These are phyloP conservation scores for Stomorhina lunata DNA, from an alignment of 2,888 invertebrate genomes.

Conservation along the genomic window DNA sequence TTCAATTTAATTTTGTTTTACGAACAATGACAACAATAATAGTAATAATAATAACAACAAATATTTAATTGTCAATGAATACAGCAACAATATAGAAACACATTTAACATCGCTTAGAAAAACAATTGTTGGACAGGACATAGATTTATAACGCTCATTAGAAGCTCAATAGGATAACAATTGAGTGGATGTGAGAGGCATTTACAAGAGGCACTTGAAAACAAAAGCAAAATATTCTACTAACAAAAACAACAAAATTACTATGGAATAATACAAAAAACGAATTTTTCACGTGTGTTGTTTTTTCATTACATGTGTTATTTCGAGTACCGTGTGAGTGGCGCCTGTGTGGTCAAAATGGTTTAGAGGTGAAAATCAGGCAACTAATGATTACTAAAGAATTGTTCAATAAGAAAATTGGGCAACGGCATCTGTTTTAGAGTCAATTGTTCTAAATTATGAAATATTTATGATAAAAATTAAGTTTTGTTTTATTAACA, in stretches of 20 bases:
- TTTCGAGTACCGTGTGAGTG: constrained; percentile 40
- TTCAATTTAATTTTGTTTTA: constrained; percentile 46
- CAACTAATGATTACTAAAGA: constrained; percentile 37
- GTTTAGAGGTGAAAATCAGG: constrained; percentile 44
- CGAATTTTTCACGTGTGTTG: constrained; percentile 7
- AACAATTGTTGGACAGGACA: constrained; percentile 54
- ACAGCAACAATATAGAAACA: constrained; percentile 13
- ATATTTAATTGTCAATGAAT: constrained; percentile 65
- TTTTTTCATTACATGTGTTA: constrained; percentile 19
- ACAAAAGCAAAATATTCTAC: constrained; percentile 7
- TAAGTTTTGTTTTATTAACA: constrained; percentile 8
- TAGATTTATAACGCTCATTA: constrained; percentile 68
- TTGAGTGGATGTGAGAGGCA: constrained; percentile 57
- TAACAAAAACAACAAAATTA: background rate
- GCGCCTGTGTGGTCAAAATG: constrained; percentile 67
- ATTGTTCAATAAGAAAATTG: constrained; percentile 46
- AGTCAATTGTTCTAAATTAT: constrained; percentile 44
- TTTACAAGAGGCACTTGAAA: constrained; percentile 54
- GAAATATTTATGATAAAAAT: constrained; percentile 32
- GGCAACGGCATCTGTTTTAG: constrained; percentile 16
- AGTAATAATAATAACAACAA: constrained; percentile 46
- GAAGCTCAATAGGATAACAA: constrained; percentile 65
- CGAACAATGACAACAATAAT: constrained; percentile 26
- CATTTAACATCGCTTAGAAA: background rate
- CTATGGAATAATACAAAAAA: background rate